phyloP scores from a whole-genome alignment of 1,140 invertebrate genomes.

The Macrobrachium nipponense region DNA sequence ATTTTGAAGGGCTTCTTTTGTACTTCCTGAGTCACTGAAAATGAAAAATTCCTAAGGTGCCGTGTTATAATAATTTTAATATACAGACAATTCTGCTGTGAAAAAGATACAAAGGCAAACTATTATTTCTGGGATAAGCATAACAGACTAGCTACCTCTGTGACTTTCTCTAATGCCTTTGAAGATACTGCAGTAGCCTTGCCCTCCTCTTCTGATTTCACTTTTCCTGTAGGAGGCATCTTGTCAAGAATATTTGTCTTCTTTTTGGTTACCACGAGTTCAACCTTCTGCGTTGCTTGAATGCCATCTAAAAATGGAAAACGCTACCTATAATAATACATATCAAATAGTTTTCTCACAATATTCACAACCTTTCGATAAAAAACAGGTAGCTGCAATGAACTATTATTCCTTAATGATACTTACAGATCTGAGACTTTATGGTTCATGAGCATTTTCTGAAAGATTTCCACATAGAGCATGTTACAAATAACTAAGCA shows the following conservation, averaged over 20 bases:
- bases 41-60: too few species aligned
- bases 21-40: too few species aligned
- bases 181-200: slow-evolving; percentile 57
- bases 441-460: too few species aligned
- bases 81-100: too few species aligned
- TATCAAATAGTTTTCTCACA: background rate
- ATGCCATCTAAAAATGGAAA: slow-evolving; percentile 67
- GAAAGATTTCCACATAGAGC: too few species aligned
- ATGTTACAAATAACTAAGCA: too few species aligned
- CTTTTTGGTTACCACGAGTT: slow-evolving; percentile 69
- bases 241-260: slow-evolving; percentile 67
- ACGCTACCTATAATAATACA: background rate
- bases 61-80: too few species aligned
- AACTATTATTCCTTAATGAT: too few species aligned
- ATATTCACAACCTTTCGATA: background rate
- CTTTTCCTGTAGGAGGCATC: slow-evolving; percentile 51
- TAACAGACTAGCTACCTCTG: slow-evolving; percentile 24
- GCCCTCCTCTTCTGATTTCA: slow-evolving; percentile 50
- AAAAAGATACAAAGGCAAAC: too few species aligned
- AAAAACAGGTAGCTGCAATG: too few species aligned
- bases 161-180: slow-evolving; percentile 62
- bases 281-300: slow-evolving; percentile 72
- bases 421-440: too few species aligned
- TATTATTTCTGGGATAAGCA: background rate
- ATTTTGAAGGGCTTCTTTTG: too few species aligned